A percentile compares a stretch with the other conserved stretches of the same genome.
Evolutionary conservation across 2,797 vertebrate species (phyloP).

Genomic region (Parauchenoglanis punctatus): DNA sequence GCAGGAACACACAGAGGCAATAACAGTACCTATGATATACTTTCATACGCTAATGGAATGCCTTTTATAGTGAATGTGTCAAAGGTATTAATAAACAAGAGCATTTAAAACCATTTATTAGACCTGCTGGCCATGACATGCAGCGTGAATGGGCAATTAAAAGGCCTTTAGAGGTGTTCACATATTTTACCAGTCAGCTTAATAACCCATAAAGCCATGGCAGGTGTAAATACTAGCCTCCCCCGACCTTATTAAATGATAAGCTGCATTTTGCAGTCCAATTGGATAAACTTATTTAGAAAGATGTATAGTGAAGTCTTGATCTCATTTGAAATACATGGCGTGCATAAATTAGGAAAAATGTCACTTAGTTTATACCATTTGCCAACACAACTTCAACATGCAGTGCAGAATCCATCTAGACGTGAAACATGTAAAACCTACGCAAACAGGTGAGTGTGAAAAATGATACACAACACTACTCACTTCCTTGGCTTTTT

Average conservation of each 20-base stretch:
- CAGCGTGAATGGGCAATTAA: constrained; percentile 66
- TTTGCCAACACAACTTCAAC: constrained; percentile 36
- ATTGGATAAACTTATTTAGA: constrained; percentile 50
- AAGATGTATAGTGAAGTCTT: constrained; percentile 52
- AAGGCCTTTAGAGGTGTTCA: constrained; percentile 68
- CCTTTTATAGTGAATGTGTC: constrained; percentile 56
- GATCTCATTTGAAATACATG: constrained; percentile 65
- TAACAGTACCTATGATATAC: constrained; percentile 27
- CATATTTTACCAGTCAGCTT: constrained; percentile 60
- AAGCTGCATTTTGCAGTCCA: constrained; percentile 41
- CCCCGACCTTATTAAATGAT: constrained; percentile 51
- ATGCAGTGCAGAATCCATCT: not conserved
- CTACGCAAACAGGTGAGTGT: constrained; percentile 36
- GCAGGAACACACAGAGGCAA: constrained; percentile 47
- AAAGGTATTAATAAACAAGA: constrained; percentile 65
- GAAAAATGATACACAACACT: not conserved
- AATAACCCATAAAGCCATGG: constrained; percentile 66
- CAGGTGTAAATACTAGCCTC: constrained; percentile 62
- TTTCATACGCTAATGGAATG: constrained; percentile 39
- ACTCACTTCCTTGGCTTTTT: constrained; percentile 81
- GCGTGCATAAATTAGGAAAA: constrained; percentile 54
- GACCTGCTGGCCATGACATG: constrained; percentile 63
- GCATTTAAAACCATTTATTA: constrained; percentile 65
- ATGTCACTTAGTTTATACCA: constrained; percentile 30
- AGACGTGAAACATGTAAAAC: constrained; percentile 46